Base-by-base conservation (phyloP, 2,888 invertebrate genomes). In the Phymatocera aterrima region DNA sequence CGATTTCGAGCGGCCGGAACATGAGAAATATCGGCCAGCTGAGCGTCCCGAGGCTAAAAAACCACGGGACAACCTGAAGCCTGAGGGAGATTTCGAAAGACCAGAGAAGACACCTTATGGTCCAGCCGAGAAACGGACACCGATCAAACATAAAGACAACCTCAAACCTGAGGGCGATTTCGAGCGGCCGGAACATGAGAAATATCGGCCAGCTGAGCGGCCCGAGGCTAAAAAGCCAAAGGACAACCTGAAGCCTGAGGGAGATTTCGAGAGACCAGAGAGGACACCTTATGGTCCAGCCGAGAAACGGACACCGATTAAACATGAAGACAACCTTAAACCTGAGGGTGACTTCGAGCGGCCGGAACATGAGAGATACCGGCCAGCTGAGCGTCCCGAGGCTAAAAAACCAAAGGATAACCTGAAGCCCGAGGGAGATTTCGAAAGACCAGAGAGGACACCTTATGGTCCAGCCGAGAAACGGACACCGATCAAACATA, bases 211-310 rank as follows among this genome's bases (percentile, higher is more conserved):
- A 0, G 93, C 91, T 46, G 93, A 93, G 83, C 87, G 92, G 77
- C 92, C 90, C 54, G 89, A 90, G 31, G 91, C 90, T 3, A 92
- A 91, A 82, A 94, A 92, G 82, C 95, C 93, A 0, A 89, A 92
- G 81, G 95, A 94, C 82, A 95, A 94, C 86, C 88, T 94, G 0
- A 91, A 89, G 72, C 92, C 93, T 0, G 94, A 94, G 86, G 94
- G 94, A 2, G 93, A 94, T 0, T 93, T 94, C 81, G 91, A 92
- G 74, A 79, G 74, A 82, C 83, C 72, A 37, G 82, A 85, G 48
- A 84, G 83, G 28, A 77, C 81, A 81, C 83, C 86, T 64, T 88
- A 88, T 60, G 91, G 92, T 87, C 91, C 94, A 83, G 93, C 93
- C 48, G 93, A 94, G 88, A 93, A 91, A 83, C 81, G 91, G 81